Evolutionary conservation across 1,140 invertebrate species (phyloP), one percentile per base, ranked within the genome.

Genomic region (Drosophila funebris): DNA sequence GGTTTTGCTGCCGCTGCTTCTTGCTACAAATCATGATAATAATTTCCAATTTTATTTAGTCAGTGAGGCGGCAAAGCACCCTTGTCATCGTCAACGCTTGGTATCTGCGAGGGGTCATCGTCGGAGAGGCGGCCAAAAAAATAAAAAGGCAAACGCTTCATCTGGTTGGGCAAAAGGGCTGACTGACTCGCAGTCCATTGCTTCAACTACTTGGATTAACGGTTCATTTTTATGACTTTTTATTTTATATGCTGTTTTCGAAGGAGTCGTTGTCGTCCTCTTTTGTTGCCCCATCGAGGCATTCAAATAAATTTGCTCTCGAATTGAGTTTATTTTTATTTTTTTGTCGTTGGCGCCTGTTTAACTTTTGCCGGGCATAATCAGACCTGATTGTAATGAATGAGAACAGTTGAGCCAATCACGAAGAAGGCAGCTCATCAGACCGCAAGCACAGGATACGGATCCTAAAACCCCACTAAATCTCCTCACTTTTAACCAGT

Each of bases 31-130:
- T 87, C 78, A 87, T 82, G 87, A 88, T 90, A 90, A 90, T 90
- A 90, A 90, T 87, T 90, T 90, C 87, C 87, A 90, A 90, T 90
- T 90, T 90, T 90, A 90, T 90, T 88, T 90, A 90, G 87, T 90
- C 87, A 90, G 87, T 83, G 87, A 90, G 81, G 87, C 87, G 87
- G 87, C 87, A 90, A 90, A 90, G 87, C 87, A 90, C 88, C 87
- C 87, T 90, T 90, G 87, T 90, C 87, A 90, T 90, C 87, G 79
- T 90, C 82, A 79, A 80, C 71, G 68, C 58, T 68, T 53, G 41
- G 16, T 50, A 58, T 44, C 54, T 37, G 27, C 39, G n/a, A 16
- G 13, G 33, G 16, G 48, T 61, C 70, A 70, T 53, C 44, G 37
- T 53, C 7, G 27, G 13, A 43, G 2, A 9, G 6, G 33, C 31